Base-by-base conservation (phyloP, 1,140 invertebrate species). In the Heliconius eleuchia region DNA sequence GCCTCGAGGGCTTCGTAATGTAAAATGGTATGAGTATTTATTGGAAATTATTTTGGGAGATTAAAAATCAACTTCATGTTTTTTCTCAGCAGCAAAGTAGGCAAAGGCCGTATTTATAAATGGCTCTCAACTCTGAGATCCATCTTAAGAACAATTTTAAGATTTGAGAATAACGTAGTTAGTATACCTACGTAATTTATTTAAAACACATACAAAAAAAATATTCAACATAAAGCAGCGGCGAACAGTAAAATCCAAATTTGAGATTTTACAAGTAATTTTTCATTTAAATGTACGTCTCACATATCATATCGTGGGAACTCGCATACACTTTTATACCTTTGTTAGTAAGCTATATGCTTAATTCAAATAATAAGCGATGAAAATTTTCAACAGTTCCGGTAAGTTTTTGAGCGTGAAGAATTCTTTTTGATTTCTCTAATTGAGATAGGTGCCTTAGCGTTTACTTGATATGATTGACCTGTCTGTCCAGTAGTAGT, bases 321-420 rank as follows among this genome's bases (percentile, higher is more conserved):
- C 71, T 34, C 19, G 34, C 19, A 4, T 66, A 52, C 50, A 52
- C 18, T 19, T 23, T n/a, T 23, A n/a, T 71, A 71, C 70, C 71
- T 72, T 42, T 42, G 71, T 72, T 72, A 72, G 60, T 30, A 42
- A 72, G 37, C 37, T n/a, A 37, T 72, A 16, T 37, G 34, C n/a
- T n/a, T 37, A 19, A 72, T 37, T 72, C 71, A 18, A 72, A 72
- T 72, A 72, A 72, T 42, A 72, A 72, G 34, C 71, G 71, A 37
- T 27, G 37, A 37, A 72, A 72, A 72, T 72, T 66, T 66, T 42
- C 71, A n/a, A 72, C 71, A n/a, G 71, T 72, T 72, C 71, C 71
- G 71, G 71, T 72, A 72, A 39, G 3, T 37, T 13, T 72, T 72
- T 72, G 9, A 37, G 71, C 71, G 71, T 72, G 71, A 39, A 72